Evolutionary conservation across 2,888 invertebrate genomes (phyloP), one percentile per base, ranked within the genome.

Genomic region (Therioaphis trifolii): DNA sequence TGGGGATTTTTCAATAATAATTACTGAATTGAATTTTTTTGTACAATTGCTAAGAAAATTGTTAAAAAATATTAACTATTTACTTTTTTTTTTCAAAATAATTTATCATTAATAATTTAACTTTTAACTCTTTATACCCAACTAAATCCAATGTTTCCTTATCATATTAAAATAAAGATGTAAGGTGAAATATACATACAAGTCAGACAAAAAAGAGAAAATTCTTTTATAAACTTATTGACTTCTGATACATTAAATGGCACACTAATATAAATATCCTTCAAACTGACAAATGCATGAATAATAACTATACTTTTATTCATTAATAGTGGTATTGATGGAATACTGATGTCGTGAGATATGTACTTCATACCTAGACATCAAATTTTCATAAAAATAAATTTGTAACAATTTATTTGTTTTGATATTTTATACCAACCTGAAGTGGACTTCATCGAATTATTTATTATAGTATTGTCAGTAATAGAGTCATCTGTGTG

Each of bases 291-390:
- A 74, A 82, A 82, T 27, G 72, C 29, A 24, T 82, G 35, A 49
- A 82, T 72, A 24, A 24, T 82, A 35, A 82, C 61, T 14, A 82
- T 69, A 24, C 82, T 74, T 72, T 82, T 72, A 35, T 82, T 82
- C 24, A 35, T 74, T 49, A 82, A 74, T 14, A 24, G 35, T 35
- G 82, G 82, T 40, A 82, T 72, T 24, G 18, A 3, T 9, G 82
- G 82, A 11, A 82, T 35, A 72, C 18, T 63, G 21, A 74, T 63
- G 3, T 63, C 24, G 0, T 40, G 15, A 68, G 68, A 18, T 35
- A 68, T 68, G n/a, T 24, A 43, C 52, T 78, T 55, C 55, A 78
- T 43, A 40, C 40, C 78, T 78, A 55, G 68, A 24, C 40, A 14
- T 21, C 0, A 46, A 46, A 29, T 49, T 0, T 43, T 24, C 40